phyloP scores from a whole-genome alignment of 1,140 invertebrate species.

The Acyrthosiphon pisum region DNA sequence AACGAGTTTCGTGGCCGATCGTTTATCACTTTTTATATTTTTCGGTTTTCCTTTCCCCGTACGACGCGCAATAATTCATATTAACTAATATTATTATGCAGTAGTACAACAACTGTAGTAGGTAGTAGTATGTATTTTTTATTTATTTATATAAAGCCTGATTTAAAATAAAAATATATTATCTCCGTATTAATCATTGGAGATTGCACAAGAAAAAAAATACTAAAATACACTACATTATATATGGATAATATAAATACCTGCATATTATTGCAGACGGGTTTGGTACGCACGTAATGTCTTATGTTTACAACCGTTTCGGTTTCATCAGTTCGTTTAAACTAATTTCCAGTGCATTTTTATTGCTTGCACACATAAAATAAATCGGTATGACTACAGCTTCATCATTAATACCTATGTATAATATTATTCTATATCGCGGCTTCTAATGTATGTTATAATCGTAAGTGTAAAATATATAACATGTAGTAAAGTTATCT shows the following conservation, averaged over 20 bases:
- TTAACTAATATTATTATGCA: neutral
- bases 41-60: neutral
- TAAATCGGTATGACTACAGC: neutral
- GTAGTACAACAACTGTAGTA: neutral
- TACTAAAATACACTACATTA: neutral
- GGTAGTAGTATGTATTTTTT: neutral
- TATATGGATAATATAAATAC: neutral
- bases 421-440: neutral
- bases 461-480: neutral
- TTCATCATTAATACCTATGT: neutral
- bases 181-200: neutral
- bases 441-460: neutral
- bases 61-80: neutral
- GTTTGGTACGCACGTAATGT: neutral
- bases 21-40: neutral
- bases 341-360: neutral
- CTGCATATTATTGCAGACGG: neutral
- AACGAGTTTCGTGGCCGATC: conserved; percentile 1
- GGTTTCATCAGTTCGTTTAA: neutral
- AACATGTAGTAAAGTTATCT: neutral
- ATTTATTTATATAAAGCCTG: neutral
- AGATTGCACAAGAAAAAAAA: neutral
- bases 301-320: neutral
- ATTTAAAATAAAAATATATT: neutral
- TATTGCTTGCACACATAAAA: neutral